These are phyloP conservation scores for Drosophila aff. DNA, from an alignment of 1,140 invertebrate genomes.

Conservation along the genomic window DNA sequence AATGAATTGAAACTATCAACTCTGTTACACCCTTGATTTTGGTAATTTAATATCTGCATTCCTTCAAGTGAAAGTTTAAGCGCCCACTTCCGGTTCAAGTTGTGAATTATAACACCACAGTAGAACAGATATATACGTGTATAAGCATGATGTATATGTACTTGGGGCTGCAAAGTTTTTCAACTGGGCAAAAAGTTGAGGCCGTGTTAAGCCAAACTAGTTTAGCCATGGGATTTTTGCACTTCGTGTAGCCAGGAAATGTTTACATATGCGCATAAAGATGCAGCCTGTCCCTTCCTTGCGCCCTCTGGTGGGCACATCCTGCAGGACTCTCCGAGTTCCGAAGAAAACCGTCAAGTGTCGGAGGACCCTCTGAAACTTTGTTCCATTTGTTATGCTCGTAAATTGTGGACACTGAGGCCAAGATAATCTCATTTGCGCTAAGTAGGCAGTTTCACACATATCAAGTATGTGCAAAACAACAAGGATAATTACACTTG, in stretches of 20 bases:
- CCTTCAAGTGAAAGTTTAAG: conserved; percentile 58
- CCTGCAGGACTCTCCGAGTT: conserved; percentile 13
- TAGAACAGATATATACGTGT: conserved; percentile 21
- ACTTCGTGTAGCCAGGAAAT: conserved; percentile 66
- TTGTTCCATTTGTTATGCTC: conserved; percentile 64
- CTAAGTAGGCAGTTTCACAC: conserved; percentile 48
- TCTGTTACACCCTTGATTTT: neutral
- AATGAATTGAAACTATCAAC: neutral
- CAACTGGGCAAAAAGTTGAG: conserved; percentile 48
- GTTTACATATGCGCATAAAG: conserved; percentile 80
- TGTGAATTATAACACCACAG: conserved; percentile 73
- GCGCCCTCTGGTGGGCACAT: neutral
- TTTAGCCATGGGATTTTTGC: conserved; percentile 72
- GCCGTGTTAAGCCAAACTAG: conserved; percentile 51
- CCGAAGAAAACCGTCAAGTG: conserved; percentile 3
- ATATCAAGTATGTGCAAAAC: conserved; percentile 17
- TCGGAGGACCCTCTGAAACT: conserved; percentile 35
- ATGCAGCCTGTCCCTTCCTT: conserved; percentile 31
- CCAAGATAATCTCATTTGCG: conserved; percentile 64
- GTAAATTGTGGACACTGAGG: conserved; percentile 60
- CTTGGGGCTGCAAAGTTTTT: conserved; percentile 31
- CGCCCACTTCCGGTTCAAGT: conserved; percentile 34
- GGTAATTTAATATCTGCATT: conserved; percentile 55
- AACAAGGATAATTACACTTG: conserved; percentile 1
- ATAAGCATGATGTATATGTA: conserved; percentile 23